These are phyloP conservation scores for Acomys russatus DNA, from an alignment of 2,797 vertebrate species.

Conservation along the genomic window DNA sequence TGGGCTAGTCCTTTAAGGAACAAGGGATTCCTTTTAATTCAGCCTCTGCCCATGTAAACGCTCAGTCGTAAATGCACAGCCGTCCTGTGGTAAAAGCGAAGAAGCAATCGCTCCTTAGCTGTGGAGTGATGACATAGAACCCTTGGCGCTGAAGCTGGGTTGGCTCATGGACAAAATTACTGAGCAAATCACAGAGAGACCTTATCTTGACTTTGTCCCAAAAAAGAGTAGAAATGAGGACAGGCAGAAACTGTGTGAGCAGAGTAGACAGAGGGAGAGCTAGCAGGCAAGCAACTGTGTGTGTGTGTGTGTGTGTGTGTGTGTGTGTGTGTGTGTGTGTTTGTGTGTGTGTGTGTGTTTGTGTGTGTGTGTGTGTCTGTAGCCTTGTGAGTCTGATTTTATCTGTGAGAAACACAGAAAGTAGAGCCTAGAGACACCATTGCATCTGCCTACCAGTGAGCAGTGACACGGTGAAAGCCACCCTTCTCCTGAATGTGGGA, in stretches of 20 bases:
- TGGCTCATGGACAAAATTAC: neutral
- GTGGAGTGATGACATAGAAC: neutral
- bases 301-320: no score
- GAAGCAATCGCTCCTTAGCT: neutral
- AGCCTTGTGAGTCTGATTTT: neutral
- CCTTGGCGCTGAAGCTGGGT: neutral
- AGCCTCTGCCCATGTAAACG: neutral
- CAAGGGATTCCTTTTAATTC: neutral
- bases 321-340: neutral
- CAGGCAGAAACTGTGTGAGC: neutral
- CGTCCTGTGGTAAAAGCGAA: neutral
- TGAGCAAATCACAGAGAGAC: neutral
- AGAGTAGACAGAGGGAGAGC: neutral
- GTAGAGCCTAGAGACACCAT: neutral
- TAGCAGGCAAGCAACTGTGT: neutral
- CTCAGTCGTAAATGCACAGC: no score
- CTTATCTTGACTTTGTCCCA: slow-evolving; percentile 9
- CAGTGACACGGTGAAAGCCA: fast-evolving
- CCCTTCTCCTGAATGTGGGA: neutral
- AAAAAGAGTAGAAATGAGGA: slow-evolving; percentile 34
- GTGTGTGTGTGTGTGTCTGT: neutral
- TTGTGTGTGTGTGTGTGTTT: neutral
- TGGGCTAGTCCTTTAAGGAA: neutral
- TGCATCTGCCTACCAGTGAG: fast-evolving
- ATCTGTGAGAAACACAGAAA: neutral